Evolutionary conservation across 2,797 vertebrate genomes (phyloP), one percentile per base, ranked within the genome.

Genomic region (Setipinna tenuifilis): DNA sequence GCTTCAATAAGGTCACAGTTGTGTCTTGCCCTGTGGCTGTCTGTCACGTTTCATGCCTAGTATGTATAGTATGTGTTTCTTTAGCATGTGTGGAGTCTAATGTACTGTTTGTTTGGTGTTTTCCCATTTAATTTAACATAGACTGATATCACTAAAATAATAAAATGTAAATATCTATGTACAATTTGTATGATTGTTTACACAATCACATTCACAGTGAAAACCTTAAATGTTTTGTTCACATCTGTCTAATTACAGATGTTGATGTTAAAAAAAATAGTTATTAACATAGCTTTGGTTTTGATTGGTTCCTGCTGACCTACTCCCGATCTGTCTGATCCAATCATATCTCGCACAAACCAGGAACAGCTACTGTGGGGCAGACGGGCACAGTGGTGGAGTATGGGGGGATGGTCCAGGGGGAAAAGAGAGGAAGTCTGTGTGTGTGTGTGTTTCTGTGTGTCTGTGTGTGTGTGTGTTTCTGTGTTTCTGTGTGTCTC

Each of bases 281-380:
- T 19, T 31, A 78, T 78, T 17, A 41, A 31, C 35, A 41, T 16
- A 41, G 71, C 28, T 41, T 16, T 59, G 58, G 85, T 85, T 81
- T 84, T 87, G 35, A 85, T 84, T 35, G 35, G 65, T 83, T 85
- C 84, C 86, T 61, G 65, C 62, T 87, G 84, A 83, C 85, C 88
- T 88, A 86, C 46, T 86, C 54, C 57, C 84, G 83, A 87, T 88
- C 84, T 84, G 85, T 65, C 81, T 31, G 35, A 81, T 68, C 82
- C 44, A 50, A 83, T 87, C 87, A 83, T 71, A 84, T 90, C 85
- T 85, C 85, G 35, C 31, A 85, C 62, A 82, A 78, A 14, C 14
- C 31, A 44, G 7, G 31, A 17, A 44, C 31, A 83, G 31, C 23
- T 61, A 35, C 58, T 25, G 61, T 2, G 68, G 82, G 83, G 75